Conservation (phyloP, 2,888 invertebrate genomes). For the Conomelus anceps region DNA sequence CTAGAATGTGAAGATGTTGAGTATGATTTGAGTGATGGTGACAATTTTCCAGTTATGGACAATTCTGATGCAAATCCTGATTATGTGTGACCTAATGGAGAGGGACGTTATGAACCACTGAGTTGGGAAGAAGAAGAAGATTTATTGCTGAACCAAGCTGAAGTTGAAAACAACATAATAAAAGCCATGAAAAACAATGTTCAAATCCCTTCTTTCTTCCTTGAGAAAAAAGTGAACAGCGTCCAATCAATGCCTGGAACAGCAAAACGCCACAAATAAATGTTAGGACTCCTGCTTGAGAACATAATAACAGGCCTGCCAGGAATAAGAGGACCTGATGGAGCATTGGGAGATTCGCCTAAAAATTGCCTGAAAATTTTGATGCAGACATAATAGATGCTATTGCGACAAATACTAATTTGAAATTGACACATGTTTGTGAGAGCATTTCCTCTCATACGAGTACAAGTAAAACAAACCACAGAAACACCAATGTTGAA, state of each 20-base stretch:
- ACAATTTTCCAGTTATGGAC: too few relatives aligned
- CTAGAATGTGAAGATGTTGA: too few relatives aligned
- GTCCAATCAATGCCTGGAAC: neutral
- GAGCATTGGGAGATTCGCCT: neutral
- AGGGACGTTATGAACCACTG: too few relatives aligned
- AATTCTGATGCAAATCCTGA: too few relatives aligned
- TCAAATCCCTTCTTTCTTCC: neutral
- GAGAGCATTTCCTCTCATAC: neutral
- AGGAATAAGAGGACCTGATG: neutral
- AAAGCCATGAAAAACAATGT: too few relatives aligned
- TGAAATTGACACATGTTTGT: slow-evolving; percentile 6
- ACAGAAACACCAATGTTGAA: slow-evolving; percentile 7
- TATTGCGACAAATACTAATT: slow-evolving; percentile 5
- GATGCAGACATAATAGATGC: neutral
- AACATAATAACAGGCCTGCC: neutral
- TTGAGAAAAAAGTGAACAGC: neutral
- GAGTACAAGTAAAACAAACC: neutral
- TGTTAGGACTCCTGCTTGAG: neutral
- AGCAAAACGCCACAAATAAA: neutral
- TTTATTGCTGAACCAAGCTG: too few relatives aligned
- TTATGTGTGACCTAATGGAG: too few relatives aligned
- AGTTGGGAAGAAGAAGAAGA: too few relatives aligned
- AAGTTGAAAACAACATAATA: too few relatives aligned
- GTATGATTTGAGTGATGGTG: too few relatives aligned
- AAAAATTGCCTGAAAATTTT: slow-evolving; percentile 3